Evolutionary conservation across 2,797 vertebrate genomes (phyloP).

Genomic region (Chloroceryle inda): DNA sequence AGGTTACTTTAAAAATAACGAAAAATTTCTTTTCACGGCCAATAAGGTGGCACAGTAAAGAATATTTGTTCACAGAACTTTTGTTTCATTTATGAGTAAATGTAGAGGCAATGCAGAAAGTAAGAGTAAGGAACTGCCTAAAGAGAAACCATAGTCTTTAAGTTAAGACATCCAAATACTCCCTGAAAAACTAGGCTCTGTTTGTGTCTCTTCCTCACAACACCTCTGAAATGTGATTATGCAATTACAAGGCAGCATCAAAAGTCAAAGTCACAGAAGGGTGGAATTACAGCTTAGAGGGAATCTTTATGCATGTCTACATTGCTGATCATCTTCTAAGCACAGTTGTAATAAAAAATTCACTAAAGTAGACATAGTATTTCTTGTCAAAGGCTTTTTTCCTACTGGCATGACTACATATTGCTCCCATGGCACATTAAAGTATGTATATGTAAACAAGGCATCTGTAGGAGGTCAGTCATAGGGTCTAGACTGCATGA

Average conservation of each 20-base stretch:
- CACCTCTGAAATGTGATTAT: background rate
- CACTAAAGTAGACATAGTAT: background rate
- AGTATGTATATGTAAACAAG: background rate
- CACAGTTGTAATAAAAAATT: background rate
- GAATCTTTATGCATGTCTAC: background rate
- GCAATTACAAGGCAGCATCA: background rate
- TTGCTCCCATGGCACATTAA: background rate
- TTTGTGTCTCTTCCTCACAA: background rate
- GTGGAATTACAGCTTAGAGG: background rate
- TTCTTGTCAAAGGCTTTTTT: background rate
- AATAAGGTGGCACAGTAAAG: background rate
- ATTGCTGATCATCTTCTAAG: background rate
- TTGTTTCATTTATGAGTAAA: background rate
- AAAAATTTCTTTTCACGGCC: background rate
- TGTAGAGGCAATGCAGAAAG: background rate
- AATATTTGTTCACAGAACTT: background rate
- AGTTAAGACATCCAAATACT: background rate
- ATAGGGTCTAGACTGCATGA: background rate
- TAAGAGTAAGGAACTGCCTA: background rate
- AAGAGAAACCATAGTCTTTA: background rate
- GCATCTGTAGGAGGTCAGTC: background rate
- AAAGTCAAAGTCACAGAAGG: background rate
- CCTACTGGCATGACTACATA: background rate
- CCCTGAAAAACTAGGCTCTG: background rate
- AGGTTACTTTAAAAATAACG: background rate